Conservation (phyloP, 2,888 invertebrate genomes). For the Sarcophaga caerulescens region DNA sequence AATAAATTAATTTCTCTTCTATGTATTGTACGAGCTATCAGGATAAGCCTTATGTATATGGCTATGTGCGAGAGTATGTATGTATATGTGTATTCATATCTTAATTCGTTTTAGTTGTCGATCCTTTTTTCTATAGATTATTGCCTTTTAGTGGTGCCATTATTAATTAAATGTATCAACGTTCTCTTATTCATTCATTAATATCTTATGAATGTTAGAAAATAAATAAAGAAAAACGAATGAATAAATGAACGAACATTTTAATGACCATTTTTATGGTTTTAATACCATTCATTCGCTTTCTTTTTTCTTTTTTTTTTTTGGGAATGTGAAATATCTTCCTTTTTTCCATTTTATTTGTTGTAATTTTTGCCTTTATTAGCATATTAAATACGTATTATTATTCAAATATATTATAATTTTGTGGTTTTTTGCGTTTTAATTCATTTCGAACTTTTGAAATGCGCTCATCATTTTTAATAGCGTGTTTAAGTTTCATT, state of each 20-base stretch:
- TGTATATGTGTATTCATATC: conserved; percentile 33
- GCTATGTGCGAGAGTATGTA: not conserved
- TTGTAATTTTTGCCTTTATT: conserved; percentile 46
- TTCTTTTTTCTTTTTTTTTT: conserved; percentile 1
- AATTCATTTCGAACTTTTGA: not conserved
- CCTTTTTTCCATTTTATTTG: conserved; percentile 19
- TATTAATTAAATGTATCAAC: conserved; percentile 66
- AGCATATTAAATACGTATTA: conserved; percentile 39
- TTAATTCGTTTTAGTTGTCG: conserved; percentile 46
- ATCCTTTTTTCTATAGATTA: conserved; percentile 49
- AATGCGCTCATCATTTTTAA: too few species aligned
- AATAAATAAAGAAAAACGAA: not conserved
- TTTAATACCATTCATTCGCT: conserved; percentile 12
- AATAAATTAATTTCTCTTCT: not conserved
- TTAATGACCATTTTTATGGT: conserved; percentile 58
- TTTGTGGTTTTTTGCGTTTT: conserved; percentile 30
- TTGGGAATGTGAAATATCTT: conserved; percentile 25
- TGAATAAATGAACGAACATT: not conserved
- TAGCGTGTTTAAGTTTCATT: too few species aligned
- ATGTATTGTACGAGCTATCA: not conserved
- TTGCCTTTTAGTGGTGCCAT: conserved; percentile 65
- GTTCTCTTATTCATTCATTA: conserved; percentile 1
- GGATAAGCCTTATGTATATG: not conserved
- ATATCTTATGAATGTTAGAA: conserved; percentile 51
- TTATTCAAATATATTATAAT: conserved; percentile 6